Conservation (phyloP, 2,797 vertebrate species). For the Tenualosa ilisha region DNA sequence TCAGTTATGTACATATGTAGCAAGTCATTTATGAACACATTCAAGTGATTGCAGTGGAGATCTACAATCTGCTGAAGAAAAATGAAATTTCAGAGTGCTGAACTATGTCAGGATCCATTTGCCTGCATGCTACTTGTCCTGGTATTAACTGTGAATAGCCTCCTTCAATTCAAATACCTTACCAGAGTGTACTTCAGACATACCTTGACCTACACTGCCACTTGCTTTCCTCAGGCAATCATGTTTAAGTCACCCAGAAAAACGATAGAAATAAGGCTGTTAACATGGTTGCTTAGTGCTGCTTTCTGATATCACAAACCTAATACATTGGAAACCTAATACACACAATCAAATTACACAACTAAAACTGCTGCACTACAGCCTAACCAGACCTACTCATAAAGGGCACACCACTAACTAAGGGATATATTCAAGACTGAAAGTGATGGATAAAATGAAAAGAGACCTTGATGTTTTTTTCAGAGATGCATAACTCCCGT, state of each 20-base stretch:
- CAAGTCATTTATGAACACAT: neutral
- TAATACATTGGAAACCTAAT: neutral
- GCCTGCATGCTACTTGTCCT: conserved; percentile 16
- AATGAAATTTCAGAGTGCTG: neutral
- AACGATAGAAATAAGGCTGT: neutral
- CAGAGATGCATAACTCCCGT: conserved; percentile 41
- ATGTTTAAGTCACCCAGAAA: neutral
- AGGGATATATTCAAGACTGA: neutral
- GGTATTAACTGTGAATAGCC: neutral
- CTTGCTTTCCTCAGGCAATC: neutral
- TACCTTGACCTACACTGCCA: neutral
- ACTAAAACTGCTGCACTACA: neutral
- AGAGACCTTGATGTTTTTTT: conserved; percentile 52
- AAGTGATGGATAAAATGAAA: neutral
- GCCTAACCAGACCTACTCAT: neutral
- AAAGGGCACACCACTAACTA: neutral
- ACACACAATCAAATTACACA: neutral
- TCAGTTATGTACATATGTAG: neutral
- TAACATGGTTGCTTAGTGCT: neutral
- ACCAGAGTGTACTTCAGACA: neutral
- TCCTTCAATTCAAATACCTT: conserved; percentile 7
- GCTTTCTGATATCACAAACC: neutral
- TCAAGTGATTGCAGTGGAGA: neutral
- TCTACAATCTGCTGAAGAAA: neutral
- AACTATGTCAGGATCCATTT: conserved; percentile 4